Conservation (phyloP, 2,888 invertebrate genomes). For the Gastracanthus pulcherrimus region DNA sequence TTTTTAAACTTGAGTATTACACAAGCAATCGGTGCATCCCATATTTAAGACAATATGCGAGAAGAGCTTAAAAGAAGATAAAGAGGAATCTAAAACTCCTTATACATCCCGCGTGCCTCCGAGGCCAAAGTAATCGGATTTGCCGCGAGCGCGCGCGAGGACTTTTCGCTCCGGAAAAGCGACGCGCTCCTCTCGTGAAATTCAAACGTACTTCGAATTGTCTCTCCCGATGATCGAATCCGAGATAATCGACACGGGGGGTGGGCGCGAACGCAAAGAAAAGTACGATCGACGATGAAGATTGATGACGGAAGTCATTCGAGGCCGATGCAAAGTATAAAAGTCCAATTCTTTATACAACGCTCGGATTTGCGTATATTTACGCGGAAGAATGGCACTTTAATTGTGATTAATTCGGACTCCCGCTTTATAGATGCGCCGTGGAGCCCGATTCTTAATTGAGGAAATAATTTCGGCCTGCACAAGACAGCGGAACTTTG, state of each 20-base stretch:
- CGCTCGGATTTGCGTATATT: neutral
- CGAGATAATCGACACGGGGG: conserved; percentile 30
- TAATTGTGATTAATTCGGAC: conserved; percentile 49
- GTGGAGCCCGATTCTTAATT: conserved; percentile 34
- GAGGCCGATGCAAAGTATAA: conserved; percentile 16
- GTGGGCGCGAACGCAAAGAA: neutral
- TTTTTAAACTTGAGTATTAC: neutral
- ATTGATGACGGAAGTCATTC: conserved; percentile 47
- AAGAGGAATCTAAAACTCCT: conserved; percentile 12
- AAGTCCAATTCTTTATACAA: conserved; percentile 23
- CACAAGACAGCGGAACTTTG: no score
- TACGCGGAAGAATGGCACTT: conserved; percentile 12
- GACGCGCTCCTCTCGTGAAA: neutral
- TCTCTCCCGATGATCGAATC: conserved; percentile 28
- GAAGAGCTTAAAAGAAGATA: conserved; percentile 2
- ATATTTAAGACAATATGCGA: neutral
- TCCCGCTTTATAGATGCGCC: neutral
- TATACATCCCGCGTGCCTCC: neutral
- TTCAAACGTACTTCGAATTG: conserved; percentile 25
- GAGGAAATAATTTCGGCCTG: conserved; percentile 44
- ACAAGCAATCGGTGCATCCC: neutral
- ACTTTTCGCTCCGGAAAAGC: neutral
- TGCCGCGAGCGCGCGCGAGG: neutral
- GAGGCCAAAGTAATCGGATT: conserved; percentile 30
- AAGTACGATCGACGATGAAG: conserved; percentile 26